phyloP scores from a whole-genome alignment of 2,113 vertebrate genomes.

The Grantiella picta region DNA sequence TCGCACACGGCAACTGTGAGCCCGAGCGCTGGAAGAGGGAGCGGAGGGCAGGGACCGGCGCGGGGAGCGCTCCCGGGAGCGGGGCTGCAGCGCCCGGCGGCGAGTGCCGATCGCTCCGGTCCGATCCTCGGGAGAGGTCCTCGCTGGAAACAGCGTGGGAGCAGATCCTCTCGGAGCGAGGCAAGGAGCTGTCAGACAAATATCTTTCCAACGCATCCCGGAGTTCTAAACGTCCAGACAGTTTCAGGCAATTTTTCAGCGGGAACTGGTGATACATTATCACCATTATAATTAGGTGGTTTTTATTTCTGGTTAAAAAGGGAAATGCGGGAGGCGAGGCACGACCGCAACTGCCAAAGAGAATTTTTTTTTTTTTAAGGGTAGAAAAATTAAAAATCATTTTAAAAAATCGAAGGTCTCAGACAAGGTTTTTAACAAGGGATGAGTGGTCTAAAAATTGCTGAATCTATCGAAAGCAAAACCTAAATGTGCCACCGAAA shows the following conservation, averaged over 20 bases:
- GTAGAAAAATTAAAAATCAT: not conserved
- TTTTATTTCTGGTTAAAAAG: not conserved
- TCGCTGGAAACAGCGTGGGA: not conserved
- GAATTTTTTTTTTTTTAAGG: not conserved
- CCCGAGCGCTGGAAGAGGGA: not conserved
- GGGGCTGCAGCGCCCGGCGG: not conserved
- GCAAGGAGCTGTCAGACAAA: slow-evolving; percentile 20
- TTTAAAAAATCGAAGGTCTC: not conserved
- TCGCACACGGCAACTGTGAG: not conserved
- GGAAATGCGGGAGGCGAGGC: not conserved
- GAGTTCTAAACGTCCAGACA: not conserved
- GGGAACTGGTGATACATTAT: not conserved
- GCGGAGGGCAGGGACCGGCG: not conserved
- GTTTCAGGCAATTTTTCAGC: slow-evolving; percentile 11
- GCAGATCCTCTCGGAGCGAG: not conserved
- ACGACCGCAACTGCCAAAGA: not conserved
- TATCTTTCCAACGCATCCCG: not conserved
- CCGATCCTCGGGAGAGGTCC: not conserved
- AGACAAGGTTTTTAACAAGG: not conserved
- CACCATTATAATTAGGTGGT: not conserved
- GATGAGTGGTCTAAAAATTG: not conserved
- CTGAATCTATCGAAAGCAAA: not conserved
- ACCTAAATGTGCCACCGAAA: not conserved
- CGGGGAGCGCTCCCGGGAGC: not conserved
- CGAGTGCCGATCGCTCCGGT: not conserved